Conservation (phyloP, 2,888 invertebrate species). For the Limnephilus rhombicus region DNA sequence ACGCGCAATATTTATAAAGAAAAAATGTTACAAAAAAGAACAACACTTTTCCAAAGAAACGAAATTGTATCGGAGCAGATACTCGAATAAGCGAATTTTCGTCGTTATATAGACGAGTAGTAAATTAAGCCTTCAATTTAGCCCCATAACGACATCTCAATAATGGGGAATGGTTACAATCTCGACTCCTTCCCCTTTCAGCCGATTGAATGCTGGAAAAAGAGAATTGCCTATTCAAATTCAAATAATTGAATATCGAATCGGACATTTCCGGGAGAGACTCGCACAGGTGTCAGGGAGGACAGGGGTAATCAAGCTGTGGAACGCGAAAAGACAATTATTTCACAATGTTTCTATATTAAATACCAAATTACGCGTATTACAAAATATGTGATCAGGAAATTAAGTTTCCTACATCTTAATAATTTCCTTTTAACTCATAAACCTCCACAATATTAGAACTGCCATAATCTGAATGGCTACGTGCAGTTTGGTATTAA, state of each 20-base stretch:
- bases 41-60: slow-evolving; percentile 22
- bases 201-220: slow-evolving; percentile 34
- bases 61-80: slow-evolving; percentile 7
- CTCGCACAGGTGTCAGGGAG: slow-evolving; percentile 50
- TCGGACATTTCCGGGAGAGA: slow-evolving; percentile 55
- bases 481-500: no score
- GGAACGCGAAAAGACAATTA: not conserved
- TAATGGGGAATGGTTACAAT: slow-evolving; percentile 38
- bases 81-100: not conserved
- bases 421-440: no score
- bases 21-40: not conserved
- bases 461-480: no score
- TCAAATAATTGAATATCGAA: slow-evolving; percentile 61
- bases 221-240: slow-evolving; percentile 55
- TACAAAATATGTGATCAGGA: not conserved
- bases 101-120: slow-evolving; percentile 23
- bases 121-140: slow-evolving; percentile 47
- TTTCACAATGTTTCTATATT: not conserved
- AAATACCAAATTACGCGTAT: not conserved
- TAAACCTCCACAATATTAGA: no score
- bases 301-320: not conserved
- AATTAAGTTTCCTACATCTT: no score
- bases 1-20: not conserved
- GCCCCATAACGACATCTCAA: slow-evolving; percentile 25
- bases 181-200: not conserved